Conservation (phyloP, 2,888 invertebrate species). For the Tolmerus cingulatus region DNA sequence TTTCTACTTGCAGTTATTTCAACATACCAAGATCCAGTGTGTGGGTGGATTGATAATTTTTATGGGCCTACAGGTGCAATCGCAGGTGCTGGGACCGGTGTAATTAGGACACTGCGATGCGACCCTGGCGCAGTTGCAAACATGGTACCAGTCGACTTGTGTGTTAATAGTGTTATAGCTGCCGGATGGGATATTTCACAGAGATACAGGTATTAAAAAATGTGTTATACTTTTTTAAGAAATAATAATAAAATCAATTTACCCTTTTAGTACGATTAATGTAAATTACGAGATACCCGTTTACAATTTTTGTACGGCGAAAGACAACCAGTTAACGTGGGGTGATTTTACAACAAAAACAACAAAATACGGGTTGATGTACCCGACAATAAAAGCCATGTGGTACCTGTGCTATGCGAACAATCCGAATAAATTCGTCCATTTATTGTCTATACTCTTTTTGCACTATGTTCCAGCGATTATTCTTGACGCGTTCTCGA, state of each 20-base stretch:
- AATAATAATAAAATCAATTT: background rate
- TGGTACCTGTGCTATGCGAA: conserved; percentile 74
- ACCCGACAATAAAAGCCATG: conserved; percentile 72
- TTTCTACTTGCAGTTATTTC: conserved; percentile 65
- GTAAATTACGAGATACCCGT: conserved; percentile 69
- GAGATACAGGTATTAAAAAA: conserved; percentile 55
- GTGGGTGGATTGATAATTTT: conserved; percentile 90
- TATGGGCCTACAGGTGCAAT: conserved; percentile 86
- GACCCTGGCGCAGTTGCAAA: conserved; percentile 75
- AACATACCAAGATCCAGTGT: conserved; percentile 76
- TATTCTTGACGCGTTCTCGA: conserved; percentile 67
- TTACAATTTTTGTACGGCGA: conserved; percentile 88
- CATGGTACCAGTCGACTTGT: conserved; percentile 79
- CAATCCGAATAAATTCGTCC: conserved; percentile 66
- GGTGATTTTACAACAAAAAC: conserved; percentile 70
- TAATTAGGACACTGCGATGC: conserved; percentile 74
- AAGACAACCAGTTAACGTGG: conserved; percentile 85
- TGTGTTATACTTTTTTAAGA: no score
- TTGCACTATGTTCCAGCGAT: conserved; percentile 74
- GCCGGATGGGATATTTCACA: conserved; percentile 76
- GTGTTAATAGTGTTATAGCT: conserved; percentile 82
- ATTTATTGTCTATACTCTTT: conserved; percentile 68
- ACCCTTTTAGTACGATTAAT: conserved; percentile 51
- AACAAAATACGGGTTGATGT: conserved; percentile 67
- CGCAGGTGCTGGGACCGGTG: conserved; percentile 79